These are phyloP conservation scores for Neogobius melanostomus DNA, from an alignment of 2,113 vertebrate species.

Conservation along the genomic window DNA sequence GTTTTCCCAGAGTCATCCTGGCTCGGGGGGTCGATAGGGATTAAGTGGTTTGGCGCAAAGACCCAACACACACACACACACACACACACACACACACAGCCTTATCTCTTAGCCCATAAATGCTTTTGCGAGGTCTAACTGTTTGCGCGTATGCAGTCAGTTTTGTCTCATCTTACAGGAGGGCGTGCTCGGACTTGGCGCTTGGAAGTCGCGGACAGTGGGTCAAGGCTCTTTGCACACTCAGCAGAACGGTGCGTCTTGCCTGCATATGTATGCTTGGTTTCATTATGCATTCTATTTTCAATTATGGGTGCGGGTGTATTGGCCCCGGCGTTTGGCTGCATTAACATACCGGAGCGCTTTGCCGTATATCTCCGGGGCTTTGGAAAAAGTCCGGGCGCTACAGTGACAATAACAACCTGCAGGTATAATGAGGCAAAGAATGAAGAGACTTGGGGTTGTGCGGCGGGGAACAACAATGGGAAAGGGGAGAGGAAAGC, in stretches of 20 bases:
- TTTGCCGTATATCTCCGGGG: conserved; percentile 23
- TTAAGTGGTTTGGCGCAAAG: conserved; percentile 55
- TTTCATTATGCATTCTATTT: conserved; percentile 43
- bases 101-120: conserved; percentile 47
- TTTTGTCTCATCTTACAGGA: conserved; percentile 33
- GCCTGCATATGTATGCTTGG: conserved; percentile 23
- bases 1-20: conserved; percentile 23
- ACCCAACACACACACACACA: conserved; percentile 24
- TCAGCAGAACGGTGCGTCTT: conserved; percentile 48
- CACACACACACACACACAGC: too few relatives aligned
- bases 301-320: conserved; percentile 23
- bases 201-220: conserved; percentile 52
- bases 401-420: conserved; percentile 36
- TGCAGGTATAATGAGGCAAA: conserved; percentile 33
- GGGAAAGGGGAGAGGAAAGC: not conserved
- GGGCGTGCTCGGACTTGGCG: conserved; percentile 25
- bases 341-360: conserved; percentile 29
- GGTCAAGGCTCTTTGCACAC: conserved; percentile 56
- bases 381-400: conserved; percentile 20
- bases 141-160: conserved; percentile 10
- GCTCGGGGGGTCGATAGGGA: conserved; percentile 27
- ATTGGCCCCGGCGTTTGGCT: conserved; percentile 17
- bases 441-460: not conserved
- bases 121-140: not conserved
- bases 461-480: conserved; percentile 2